Percentiles rank a stretch among this genome's conserved stretches.
Conservation (phyloP, 2,797 vertebrate species). For the Crocodylus rhombifer region DNA sequence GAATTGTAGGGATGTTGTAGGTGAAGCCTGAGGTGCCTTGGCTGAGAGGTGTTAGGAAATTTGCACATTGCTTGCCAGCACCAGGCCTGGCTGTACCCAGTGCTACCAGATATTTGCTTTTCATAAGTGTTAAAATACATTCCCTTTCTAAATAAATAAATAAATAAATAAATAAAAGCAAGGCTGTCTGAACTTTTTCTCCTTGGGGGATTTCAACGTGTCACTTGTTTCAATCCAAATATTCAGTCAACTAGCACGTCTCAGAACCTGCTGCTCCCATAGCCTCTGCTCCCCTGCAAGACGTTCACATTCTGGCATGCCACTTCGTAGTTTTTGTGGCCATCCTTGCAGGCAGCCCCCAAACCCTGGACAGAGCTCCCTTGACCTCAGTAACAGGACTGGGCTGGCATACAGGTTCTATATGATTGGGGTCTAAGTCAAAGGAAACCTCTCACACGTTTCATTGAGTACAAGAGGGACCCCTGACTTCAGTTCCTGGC, state of each 20-base stretch:
- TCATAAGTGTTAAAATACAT: conserved; percentile 46
- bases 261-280: background rate
- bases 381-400: background rate
- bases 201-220: conserved; percentile 38
- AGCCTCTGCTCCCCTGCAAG: background rate
- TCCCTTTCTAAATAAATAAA: conserved; percentile 60
- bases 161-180: conserved; percentile 66
- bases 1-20: conserved; percentile 42
- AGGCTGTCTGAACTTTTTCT: conserved; percentile 38
- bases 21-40: conserved; percentile 41
- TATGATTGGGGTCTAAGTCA: accelerated
- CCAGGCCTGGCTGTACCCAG: conserved; percentile 24
- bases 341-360: background rate
- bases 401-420: background rate
- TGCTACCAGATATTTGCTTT: conserved; percentile 31
- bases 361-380: background rate
- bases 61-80: background rate
- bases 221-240: conserved; percentile 58
- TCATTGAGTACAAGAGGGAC: background rate
- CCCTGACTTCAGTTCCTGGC: background rate
- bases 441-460: background rate
- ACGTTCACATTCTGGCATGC: background rate
- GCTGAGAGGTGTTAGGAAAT: conserved; percentile 28
- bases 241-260: background rate
- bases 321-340: background rate